Conservation (phyloP, 92 coral and sea anemone genomes). For the Phenganax subtilis region DNA sequence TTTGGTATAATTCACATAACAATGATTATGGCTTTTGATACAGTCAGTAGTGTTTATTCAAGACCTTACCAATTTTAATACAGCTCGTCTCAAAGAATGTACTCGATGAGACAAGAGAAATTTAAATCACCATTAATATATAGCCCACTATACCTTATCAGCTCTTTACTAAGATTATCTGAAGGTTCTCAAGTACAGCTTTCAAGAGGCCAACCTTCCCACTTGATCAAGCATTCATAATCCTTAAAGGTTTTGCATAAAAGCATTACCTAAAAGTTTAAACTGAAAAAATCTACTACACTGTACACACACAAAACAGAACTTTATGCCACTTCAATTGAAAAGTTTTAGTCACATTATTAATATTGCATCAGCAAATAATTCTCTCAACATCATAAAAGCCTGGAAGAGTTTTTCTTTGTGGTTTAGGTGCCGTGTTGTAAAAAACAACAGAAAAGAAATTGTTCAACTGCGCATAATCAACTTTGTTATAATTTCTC, state of each 20-base stretch:
- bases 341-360: background rate
- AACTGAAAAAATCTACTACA: background rate
- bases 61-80: background rate
- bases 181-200: background rate
- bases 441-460: background rate
- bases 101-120: background rate
- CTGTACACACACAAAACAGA: background rate
- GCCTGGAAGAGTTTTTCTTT: background rate
- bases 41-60: background rate
- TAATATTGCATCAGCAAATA: background rate
- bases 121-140: background rate
- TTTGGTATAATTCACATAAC: too few relatives aligned
- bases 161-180: background rate
- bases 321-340: background rate
- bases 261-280: background rate
- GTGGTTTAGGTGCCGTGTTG: background rate
- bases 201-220: conserved; percentile 18
- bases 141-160: background rate
- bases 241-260: background rate
- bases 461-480: background rate
- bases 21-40: too few relatives aligned
- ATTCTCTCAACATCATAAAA: background rate
- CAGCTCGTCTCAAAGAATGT: background rate
- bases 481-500: background rate
- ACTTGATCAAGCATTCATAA: background rate